phyloP scores from a whole-genome alignment of 2,888 invertebrate genomes.

The Catocala fraxini region DNA sequence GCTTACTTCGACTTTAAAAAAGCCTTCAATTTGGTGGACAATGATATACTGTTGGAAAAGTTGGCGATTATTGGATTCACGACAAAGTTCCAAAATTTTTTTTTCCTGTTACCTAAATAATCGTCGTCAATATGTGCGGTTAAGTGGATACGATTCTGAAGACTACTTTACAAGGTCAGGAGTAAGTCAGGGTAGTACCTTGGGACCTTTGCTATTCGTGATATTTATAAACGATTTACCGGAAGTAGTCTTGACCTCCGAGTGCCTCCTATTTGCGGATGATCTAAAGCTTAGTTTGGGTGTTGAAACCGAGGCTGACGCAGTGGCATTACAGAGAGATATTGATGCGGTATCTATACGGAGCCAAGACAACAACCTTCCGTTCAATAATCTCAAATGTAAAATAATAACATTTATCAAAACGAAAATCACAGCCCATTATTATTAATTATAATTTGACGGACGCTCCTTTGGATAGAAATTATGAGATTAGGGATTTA shows the following conservation, averaged over 20 bases:
- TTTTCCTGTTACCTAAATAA: neutral
- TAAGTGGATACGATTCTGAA: neutral
- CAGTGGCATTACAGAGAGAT: constrained; percentile 1
- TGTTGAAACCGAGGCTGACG: constrained; percentile 3
- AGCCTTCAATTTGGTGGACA: neutral
- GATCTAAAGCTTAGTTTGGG: neutral
- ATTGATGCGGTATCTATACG: constrained; percentile 5
- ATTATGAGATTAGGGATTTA: neutral
- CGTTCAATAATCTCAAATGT: neutral
- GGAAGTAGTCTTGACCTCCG: neutral
- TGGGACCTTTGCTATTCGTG: no score
- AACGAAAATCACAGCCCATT: constrained; percentile 1
- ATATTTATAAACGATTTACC: no score
- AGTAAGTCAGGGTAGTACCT: no score
- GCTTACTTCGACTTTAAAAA: neutral
- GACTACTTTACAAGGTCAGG: no score
- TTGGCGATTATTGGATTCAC: no score
- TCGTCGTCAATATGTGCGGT: neutral
- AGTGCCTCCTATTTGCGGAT: constrained; percentile 7
- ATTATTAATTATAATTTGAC: neutral
- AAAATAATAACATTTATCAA: constrained; percentile 11
- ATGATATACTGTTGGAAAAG: neutral
- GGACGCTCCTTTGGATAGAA: constrained; percentile 1
- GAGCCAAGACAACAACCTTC: constrained; percentile 5
- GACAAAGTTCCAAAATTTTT: neutral